Base-by-base conservation (phyloP, 2,888 invertebrate genomes). In the Eustalomyia histrio region DNA sequence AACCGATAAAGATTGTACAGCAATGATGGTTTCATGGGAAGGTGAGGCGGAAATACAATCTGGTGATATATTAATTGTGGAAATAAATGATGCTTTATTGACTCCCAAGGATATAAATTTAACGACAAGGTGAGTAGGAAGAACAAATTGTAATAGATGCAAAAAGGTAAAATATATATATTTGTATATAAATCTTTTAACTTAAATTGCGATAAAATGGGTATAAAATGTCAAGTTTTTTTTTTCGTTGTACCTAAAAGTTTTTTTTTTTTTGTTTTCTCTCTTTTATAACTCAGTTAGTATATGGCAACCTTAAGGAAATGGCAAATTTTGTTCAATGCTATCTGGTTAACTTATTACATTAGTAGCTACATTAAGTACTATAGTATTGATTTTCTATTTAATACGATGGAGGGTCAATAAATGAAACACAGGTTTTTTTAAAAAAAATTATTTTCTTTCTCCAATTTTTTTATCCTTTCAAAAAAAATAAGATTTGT, bases 41-140 rank as follows among this genome's bases (percentile, higher is more conserved):
- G 94, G 93, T 60, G 91, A 93, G 79, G 93, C 93, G 43, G 94
- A 94, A 90, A 94, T 94, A 84, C 94, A 94, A 90, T 94, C 93
- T 83, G 94, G 94, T 17, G 94, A 94, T 90, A 93, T 94, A 84
- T 92, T 94, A 84, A 92, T 94, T 88, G 94, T 94, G 60, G 93
- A 94, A 89, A 94, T 94, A 90, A 93, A 94, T 85, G 94, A 94
- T 89, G 91, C 93, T 71, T 90, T 92, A 85, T 91, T 94, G 72
- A 87, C 89, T 68, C 87, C 89, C 21, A 91, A 85, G 52, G 85
- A 86, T 47, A 83, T 85, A 17, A 87, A 86, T 73, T 85, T 83
- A 67, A 85, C 87, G 10, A 87, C 83, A 84, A 88, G 87, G 89
- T 89, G 85, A 84, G 84, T 65, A 43, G n/a, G 55, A 50, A 10